Conservation (phyloP, 2,113 vertebrate species). For the Nothocercus nigrocapillus region DNA sequence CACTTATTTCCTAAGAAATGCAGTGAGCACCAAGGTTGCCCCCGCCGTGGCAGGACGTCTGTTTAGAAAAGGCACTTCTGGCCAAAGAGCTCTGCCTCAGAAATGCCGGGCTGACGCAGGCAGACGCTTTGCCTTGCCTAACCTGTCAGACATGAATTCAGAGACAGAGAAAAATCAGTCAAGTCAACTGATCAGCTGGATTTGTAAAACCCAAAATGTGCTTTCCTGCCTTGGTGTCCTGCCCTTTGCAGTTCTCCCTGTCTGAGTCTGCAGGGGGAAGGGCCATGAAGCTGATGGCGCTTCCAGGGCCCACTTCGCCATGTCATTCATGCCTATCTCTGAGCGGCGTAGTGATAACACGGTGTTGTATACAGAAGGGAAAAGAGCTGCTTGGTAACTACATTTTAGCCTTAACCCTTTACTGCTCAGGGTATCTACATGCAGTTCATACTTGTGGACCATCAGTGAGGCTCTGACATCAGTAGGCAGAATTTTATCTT, state of each 20-base stretch:
- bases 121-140: background rate
- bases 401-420: slow-evolving; percentile 23
- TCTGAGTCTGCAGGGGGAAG: background rate
- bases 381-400: slow-evolving; percentile 3
- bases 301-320: background rate
- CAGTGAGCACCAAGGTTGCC: background rate
- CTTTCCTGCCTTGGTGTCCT: background rate
- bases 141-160: background rate
- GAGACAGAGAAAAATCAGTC: background rate
- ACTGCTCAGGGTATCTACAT: background rate
- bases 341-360: background rate
- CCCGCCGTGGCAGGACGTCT: background rate
- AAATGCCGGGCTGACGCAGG: accelerated
- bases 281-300: background rate
- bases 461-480: background rate
- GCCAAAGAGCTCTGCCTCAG: background rate
- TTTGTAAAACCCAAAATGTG: background rate
- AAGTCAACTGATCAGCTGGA: background rate
- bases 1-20: background rate
- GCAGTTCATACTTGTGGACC: background rate
- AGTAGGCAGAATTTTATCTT: background rate
- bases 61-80: background rate
- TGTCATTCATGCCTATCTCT: background rate
- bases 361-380: background rate
- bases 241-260: background rate